These are phyloP conservation scores for Petrocephalus schoutedeni DNA, from an alignment of 2,797 vertebrate species.

Conservation along the genomic window DNA sequence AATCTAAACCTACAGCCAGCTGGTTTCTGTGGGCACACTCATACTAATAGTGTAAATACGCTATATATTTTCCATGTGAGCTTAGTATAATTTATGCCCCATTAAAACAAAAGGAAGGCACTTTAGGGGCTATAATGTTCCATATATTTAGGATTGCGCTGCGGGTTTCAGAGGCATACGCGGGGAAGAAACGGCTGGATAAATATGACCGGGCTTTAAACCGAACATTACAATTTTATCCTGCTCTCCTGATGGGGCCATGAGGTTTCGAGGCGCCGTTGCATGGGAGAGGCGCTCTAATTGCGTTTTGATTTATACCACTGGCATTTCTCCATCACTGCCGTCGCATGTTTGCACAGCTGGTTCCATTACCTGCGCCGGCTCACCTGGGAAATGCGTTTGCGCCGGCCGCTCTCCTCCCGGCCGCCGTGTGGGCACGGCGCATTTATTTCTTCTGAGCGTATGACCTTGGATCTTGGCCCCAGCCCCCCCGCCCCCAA, in stretches of 20 bases:
- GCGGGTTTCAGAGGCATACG: background rate
- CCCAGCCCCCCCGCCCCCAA: background rate
- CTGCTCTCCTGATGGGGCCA: background rate
- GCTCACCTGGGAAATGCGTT: conserved; percentile 14
- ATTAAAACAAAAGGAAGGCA: background rate
- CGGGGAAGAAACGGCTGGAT: background rate
- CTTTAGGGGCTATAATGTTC: background rate
- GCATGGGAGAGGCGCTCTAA: background rate
- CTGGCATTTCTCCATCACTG: conserved; percentile 16
- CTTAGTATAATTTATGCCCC: background rate
- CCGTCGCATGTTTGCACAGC: conserved; percentile 14
- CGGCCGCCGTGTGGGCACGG: background rate
- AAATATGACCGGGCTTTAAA: background rate
- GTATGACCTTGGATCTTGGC: background rate
- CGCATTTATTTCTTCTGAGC: background rate
- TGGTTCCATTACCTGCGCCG: background rate
- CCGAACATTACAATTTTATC: background rate
- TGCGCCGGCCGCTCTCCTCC: background rate
- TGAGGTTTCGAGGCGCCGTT: background rate
- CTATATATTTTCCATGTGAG: background rate
- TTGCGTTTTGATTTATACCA: background rate
- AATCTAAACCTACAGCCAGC: background rate
- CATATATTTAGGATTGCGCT: background rate
- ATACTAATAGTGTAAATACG: background rate
- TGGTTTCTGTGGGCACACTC: background rate